Evolutionary conservation across 2,113 vertebrate species (phyloP), one percentile per base, ranked within the genome.

Genomic region (Trichomycterus rosablanca): DNA sequence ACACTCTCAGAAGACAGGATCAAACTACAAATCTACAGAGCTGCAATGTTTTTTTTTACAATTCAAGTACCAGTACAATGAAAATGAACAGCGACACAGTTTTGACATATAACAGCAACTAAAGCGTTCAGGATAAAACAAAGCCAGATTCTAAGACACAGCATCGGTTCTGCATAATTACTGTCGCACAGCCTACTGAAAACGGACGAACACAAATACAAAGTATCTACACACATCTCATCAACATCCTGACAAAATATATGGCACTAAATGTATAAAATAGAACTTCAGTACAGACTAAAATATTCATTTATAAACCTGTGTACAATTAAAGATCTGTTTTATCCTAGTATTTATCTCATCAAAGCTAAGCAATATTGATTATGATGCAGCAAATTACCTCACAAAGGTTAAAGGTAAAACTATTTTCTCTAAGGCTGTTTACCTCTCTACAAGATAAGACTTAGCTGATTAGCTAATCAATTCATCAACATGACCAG

Each of bases 181-280:
- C 32, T 65, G 44, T 24, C 35, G 34, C 44, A 32, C 53, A 37
- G 28, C 30, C 45, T 54, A 35, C 39, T 32, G 48, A 42, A 44
- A 42, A 57, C 9, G 7, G 14, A 16, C 34, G 9, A 48, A 39
- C 12, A 34, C 7, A 60, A 49, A 35, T 28, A 37, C 16, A 34
- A 14, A n/a, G 2, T 40, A 19, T 51, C 37, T 40, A 61, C 26
- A 54, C 30, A 61, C 50, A 45, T 43, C 19, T 43, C 45, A 58
- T 60, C 50, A 11, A 60, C 20, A 40, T 55, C 15, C 56, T 40
- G 35, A 44, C 46, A 53, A 66, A 59, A 61, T 61, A 66, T 61
- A 71, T n/a, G 53, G 63, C 63, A 66, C 40, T 49, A 50, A 16
- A 44, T 22, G 55, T 54, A 55, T 23, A 63, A 63, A 63, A 63